A percentile compares a stretch with the other conserved stretches of the same genome.
phyloP scores from a whole-genome alignment of 1,140 invertebrate genomes.

The Hylaeus volcanicus region DNA sequence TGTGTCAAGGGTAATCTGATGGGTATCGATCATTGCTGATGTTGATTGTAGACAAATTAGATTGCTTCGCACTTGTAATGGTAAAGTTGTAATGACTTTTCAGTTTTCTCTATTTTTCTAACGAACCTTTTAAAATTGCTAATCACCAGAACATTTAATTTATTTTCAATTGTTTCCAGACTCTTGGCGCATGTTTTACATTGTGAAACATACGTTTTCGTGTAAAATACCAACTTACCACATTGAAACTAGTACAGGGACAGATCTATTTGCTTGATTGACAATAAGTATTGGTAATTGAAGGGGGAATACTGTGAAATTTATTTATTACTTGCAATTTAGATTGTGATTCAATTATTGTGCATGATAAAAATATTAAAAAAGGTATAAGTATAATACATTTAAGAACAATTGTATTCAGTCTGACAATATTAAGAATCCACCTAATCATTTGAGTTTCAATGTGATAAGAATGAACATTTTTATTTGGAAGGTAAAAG shows the following conservation, averaged over 20 bases:
- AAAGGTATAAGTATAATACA: constrained; percentile 17
- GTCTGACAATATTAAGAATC: neutral
- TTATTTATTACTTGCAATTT: constrained; percentile 6
- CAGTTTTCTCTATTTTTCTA: constrained; percentile 19
- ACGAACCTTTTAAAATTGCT: neutral
- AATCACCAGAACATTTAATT: constrained; percentile 13
- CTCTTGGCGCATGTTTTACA: constrained; percentile 9
- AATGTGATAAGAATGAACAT: constrained; percentile 36
- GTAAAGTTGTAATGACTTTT: neutral
- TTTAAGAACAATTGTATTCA: neutral
- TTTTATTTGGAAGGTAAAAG: neutral
- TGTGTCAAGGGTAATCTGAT: neutral
- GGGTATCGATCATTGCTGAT: neutral
- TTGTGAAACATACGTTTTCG: constrained; percentile 27
- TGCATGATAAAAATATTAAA: neutral
- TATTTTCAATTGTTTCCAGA: constrained; percentile 12
- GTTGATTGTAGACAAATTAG: constrained; percentile 11
- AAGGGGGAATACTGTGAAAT: neutral
- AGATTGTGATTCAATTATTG: constrained; percentile 14
- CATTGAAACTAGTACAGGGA: constrained; percentile 19
- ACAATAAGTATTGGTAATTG: constrained; percentile 25
- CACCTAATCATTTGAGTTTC: constrained; percentile 7
- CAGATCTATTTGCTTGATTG: constrained; percentile 22
- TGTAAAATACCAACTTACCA: constrained; percentile 23
- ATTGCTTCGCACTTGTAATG: constrained; percentile 29